Percentiles rank a stretch among this genome's conserved stretches.
phyloP scores from a whole-genome alignment of 2,797 vertebrate genomes.

The Leptodactylus fallax region DNA sequence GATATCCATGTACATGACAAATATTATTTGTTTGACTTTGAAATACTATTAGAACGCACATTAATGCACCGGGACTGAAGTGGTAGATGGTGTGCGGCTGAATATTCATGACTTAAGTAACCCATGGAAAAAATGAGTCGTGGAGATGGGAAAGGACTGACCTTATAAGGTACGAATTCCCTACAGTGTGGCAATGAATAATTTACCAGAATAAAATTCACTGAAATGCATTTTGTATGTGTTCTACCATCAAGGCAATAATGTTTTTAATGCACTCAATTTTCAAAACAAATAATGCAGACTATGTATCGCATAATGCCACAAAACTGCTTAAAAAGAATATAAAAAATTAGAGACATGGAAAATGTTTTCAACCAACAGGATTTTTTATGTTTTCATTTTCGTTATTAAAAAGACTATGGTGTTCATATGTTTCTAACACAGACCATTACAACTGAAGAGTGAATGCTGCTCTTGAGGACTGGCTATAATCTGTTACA shows the following conservation, averaged over 20 bases:
- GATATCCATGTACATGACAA: constrained; percentile 80
- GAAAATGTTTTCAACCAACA: background rate
- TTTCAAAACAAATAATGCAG: background rate
- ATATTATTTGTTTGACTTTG: constrained; percentile 83
- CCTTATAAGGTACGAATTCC: constrained; percentile 72
- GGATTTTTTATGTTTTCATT: background rate
- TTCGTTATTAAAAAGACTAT: background rate
- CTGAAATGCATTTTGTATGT: constrained; percentile 43
- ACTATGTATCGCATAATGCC: background rate
- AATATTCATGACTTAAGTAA: constrained; percentile 76
- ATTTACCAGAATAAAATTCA: constrained; percentile 68
- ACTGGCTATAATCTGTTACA: background rate
- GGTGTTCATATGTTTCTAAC: background rate
- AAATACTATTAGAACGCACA: constrained; percentile 77
- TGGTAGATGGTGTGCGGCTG: constrained; percentile 69
- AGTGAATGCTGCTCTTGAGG: background rate
- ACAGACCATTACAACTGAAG: background rate
- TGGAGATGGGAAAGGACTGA: constrained; percentile 69
- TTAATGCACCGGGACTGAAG: constrained; percentile 77
- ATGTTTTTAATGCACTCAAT: constrained; percentile 19
- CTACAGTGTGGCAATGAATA: constrained; percentile 70
- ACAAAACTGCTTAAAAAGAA: background rate
- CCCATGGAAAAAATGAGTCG: constrained; percentile 67
- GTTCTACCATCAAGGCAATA: constrained; percentile 19
- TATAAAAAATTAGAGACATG: background rate